Percentiles rank a stretch among this genome's conserved stretches.
These are phyloP conservation scores for Takifugu rubripes DNA, from an alignment of 2,797 vertebrate species.

Conservation along the genomic window DNA sequence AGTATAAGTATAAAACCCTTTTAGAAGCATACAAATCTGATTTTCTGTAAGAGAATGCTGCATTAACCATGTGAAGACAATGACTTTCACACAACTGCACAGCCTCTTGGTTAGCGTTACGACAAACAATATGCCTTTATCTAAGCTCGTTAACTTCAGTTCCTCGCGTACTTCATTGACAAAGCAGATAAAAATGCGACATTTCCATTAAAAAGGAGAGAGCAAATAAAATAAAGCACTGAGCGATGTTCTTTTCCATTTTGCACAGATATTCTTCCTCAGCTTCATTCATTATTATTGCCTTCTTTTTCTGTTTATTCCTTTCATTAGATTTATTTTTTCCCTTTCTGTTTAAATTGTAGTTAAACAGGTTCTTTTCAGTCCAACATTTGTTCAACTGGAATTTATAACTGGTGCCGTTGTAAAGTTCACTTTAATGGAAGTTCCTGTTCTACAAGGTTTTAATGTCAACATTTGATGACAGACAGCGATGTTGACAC, in stretches of 20 bases:
- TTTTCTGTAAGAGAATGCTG: too few relatives aligned
- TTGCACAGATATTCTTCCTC: conserved; percentile 3
- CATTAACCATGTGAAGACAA: too few relatives aligned
- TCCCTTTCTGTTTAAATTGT: too few relatives aligned
- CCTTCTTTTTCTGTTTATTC: too few relatives aligned
- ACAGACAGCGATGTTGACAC: too few relatives aligned
- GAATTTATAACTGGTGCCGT: conserved; percentile 11
- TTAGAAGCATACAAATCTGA: too few relatives aligned
- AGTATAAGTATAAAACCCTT: too few relatives aligned
- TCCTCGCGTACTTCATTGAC: conserved; percentile 17
- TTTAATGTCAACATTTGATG: too few relatives aligned
- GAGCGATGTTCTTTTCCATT: conserved; percentile 6
- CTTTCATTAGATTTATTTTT: too few relatives aligned
- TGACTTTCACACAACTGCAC: background rate
- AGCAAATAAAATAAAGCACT: too few relatives aligned
- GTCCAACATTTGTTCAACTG: conserved; percentile 6
- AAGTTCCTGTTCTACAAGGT: too few relatives aligned
- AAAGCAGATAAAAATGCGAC: conserved; percentile 15
- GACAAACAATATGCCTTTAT: conserved; percentile 5
- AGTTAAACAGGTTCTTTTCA: too few relatives aligned
- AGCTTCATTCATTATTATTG: background rate
- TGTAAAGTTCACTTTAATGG: background rate
- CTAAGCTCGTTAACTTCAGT: conserved; percentile 13
- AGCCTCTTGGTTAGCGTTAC: background rate
- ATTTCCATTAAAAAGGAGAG: conserved; percentile 2